Percentiles rank a stretch among this genome's conserved stretches.
Evolutionary conservation across 2,797 vertebrate genomes (phyloP).

Genomic region (Ctenopoma kingsleyae): DNA sequence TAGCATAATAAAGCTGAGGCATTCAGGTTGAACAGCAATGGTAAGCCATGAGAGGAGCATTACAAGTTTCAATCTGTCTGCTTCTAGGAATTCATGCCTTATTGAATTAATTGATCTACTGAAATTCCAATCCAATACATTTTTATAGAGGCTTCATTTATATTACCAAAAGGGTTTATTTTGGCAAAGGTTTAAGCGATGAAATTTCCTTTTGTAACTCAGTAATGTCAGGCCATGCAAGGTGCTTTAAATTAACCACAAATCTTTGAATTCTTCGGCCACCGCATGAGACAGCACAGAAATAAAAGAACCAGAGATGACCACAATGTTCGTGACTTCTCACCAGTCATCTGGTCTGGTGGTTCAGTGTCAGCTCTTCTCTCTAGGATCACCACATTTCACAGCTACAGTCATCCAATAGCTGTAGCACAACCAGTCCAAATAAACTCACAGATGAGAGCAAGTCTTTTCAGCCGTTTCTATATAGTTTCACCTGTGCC

Average conservation of each 20-base stretch:
- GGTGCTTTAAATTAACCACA: conserved; percentile 64
- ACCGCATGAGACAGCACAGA: conserved; percentile 67
- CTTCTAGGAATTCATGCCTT: conserved; percentile 32
- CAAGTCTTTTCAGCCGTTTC: conserved; percentile 23
- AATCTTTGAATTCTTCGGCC: conserved; percentile 64
- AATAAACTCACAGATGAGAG: conserved; percentile 50
- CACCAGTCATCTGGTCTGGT: conserved; percentile 66
- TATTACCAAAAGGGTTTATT: conserved; percentile 44
- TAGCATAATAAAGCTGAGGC: conserved; percentile 42
- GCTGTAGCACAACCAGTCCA: conserved; percentile 30
- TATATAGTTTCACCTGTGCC: conserved; percentile 37
- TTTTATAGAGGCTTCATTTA: conserved; percentile 52
- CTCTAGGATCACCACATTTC: conserved; percentile 62
- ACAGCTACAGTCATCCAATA: conserved; percentile 38
- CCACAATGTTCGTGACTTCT: conserved; percentile 76
- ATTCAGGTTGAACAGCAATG: conserved; percentile 35
- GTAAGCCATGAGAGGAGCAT: conserved; percentile 35
- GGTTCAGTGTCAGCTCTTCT: conserved; percentile 57
- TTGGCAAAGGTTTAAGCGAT: conserved; percentile 49
- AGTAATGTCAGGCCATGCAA: conserved; percentile 45
- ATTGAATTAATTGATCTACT: conserved; percentile 50
- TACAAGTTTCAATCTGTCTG: conserved; percentile 46
- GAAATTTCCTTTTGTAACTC: conserved; percentile 49
- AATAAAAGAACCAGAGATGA: conserved; percentile 62
- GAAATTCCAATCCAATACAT: conserved; percentile 41